These are phyloP conservation scores for Diplosoma virens DNA, from an alignment of 23 tunicate species.

Conservation along the genomic window DNA sequence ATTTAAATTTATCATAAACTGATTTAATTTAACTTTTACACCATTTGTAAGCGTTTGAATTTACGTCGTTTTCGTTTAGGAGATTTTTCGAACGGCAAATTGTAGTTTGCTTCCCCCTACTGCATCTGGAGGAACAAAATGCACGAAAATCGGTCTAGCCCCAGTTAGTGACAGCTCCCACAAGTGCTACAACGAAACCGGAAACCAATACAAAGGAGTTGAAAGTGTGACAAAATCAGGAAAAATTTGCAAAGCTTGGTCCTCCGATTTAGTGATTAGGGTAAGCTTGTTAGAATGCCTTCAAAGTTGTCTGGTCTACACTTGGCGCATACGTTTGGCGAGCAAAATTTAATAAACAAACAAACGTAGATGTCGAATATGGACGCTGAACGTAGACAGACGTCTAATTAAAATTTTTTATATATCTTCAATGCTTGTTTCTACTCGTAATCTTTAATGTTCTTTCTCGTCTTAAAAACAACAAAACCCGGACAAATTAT, in stretches of 20 bases:
- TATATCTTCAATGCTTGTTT: no score
- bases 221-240: constrained; percentile 48
- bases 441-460: no score
- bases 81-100: constrained; percentile 48
- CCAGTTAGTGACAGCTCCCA: constrained; percentile 31
- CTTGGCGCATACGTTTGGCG: no score
- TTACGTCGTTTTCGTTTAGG: constrained; percentile 8
- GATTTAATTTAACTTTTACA: neutral
- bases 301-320: no score
- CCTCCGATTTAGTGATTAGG: constrained; percentile 31
- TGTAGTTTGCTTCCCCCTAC: constrained; percentile 54
- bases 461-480: no score
- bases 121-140: constrained; percentile 26
- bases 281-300: no score
- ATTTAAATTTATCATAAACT: neutral
- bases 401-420: no score
- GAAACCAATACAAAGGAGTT: constrained; percentile 55
- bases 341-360: no score
- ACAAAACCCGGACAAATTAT: no score
- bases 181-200: constrained; percentile 69
- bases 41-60: neutral
- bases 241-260: constrained; percentile 59
- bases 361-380: no score
- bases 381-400: no score
- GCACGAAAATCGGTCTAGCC: constrained; percentile 53